Conservation (phyloP, 2,888 invertebrate species). For the Ectemnius lituratus region DNA sequence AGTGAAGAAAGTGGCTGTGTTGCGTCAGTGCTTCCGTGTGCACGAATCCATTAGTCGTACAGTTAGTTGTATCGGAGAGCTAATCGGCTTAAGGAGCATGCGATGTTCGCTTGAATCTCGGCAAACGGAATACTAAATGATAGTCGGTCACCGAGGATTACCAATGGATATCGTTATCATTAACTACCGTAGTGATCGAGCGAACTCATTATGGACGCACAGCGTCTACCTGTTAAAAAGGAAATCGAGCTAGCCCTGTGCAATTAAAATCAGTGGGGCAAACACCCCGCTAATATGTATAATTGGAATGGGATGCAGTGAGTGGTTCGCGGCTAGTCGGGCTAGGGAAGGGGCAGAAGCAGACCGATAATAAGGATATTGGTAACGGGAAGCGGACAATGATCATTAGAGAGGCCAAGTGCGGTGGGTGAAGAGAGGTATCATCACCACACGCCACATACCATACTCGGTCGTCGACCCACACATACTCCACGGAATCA, state of each 20-base stretch:
- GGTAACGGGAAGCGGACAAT: constrained; percentile 69
- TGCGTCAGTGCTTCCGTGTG: too few relatives aligned
- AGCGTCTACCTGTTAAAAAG: constrained; percentile 3
- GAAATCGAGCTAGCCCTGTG: constrained; percentile 1
- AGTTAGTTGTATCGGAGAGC: not conserved
- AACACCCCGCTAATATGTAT: constrained; percentile 37
- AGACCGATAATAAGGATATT: constrained; percentile 68
- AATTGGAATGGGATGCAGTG: constrained; percentile 37
- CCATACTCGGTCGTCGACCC: constrained; percentile 44
- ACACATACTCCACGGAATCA: constrained; percentile 18
- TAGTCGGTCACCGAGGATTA: not conserved
- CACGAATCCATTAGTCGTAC: not conserved
- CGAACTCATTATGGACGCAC: constrained; percentile 2
- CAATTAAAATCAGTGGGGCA: constrained; percentile 45
- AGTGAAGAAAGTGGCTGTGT: too few relatives aligned
- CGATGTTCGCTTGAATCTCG: not conserved
- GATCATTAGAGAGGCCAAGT: constrained; percentile 60
- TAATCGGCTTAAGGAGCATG: not conserved
- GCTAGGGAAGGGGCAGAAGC: constrained; percentile 36
- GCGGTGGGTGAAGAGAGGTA: constrained; percentile 54
- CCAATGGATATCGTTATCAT: not conserved
- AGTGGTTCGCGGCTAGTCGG: constrained; percentile 23
- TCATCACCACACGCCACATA: constrained; percentile 43
- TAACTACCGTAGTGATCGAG: constrained; percentile 19
- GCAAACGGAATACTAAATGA: constrained; percentile 11